Base-by-base conservation (phyloP, 2,113 vertebrate species). In the Notarius quadriscutis region DNA sequence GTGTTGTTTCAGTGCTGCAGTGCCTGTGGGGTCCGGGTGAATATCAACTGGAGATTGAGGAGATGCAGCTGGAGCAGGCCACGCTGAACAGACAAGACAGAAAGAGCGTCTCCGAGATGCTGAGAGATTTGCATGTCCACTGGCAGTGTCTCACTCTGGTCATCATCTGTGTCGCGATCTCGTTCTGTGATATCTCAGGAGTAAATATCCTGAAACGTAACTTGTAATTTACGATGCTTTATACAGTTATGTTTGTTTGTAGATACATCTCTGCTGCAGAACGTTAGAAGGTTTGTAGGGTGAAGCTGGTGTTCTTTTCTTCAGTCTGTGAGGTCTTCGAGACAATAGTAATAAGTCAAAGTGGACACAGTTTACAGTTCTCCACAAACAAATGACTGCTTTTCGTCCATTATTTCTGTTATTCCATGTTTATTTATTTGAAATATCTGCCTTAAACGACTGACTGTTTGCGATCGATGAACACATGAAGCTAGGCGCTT, bases 41-140 rank as follows among this genome's bases (percentile, higher is more conserved):
- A 15, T 96, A 94, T 83, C 92, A 93, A 15, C 41, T 92, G 81
- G 95, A 96, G 89, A 95, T 96, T 72, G 93, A 95, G 0, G 97
- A 98, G 91, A 95, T 98, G 95, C 58, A 95, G 89, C 89, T 86
- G 0, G 97, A 99, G 67, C 95, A 96, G 88, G 88, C 82, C 0
- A 92, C 94, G 14, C 92, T 94, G 12, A 89, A 91, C 80, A 94
- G 93, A 1, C 87, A 91, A 71, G 91, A 71, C 0, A 87, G 89
- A 0, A 94, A 93, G 91, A 94, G 89, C 41, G 86, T 92, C 0
- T 92, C 96, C 93, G 94, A 96, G 86, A 92, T 98, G 7, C 87
- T 97, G 72, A 87, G 50, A 86, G 95, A 95, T 15, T 89, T 41
- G 0, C 78, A 87, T 0, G 50, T 95, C 50, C 92, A 95, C 63